Evolutionary conservation across 2,113 vertebrate genomes (phyloP).

Genomic region (Emydocephalus ijimae): DNA sequence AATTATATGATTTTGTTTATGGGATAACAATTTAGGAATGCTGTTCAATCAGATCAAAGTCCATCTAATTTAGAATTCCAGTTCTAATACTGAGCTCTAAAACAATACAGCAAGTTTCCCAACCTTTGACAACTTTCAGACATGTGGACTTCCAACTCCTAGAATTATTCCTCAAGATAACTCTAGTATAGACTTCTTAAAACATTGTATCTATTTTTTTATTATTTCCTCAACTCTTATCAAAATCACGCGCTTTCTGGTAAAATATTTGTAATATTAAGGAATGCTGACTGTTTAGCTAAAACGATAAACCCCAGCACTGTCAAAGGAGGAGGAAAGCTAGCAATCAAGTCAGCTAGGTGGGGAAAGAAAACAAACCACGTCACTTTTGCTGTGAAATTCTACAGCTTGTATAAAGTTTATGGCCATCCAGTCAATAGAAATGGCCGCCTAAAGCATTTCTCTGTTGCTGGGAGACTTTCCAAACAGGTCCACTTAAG

Average conservation of each 20-base stretch:
- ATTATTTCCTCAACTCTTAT: conserved; percentile 26
- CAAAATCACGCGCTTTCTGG: conserved; percentile 15
- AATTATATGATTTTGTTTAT: neutral
- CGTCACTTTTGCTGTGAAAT: conserved; percentile 2
- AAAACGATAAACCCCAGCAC: conserved; percentile 36
- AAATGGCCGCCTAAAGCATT: conserved; percentile 21
- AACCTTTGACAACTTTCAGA: neutral
- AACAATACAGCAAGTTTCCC: neutral
- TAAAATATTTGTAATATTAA: conserved; percentile 32
- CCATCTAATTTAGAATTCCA: neutral
- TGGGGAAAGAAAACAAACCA: conserved; percentile 26
- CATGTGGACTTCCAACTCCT: neutral
- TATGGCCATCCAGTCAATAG: conserved; percentile 32
- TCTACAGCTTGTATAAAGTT: conserved; percentile 38
- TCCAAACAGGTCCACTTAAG: neutral
- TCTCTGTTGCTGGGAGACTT: neutral
- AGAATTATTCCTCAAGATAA: neutral
- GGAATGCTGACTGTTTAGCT: conserved; percentile 45
- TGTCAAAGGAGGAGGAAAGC: neutral
- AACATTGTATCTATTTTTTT: conserved; percentile 15
- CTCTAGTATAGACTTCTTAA: neutral
- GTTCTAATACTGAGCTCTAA: neutral
- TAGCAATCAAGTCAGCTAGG: conserved; percentile 2
- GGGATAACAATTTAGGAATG: neutral
- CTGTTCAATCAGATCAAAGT: neutral